Percentiles rank a stretch among this genome's conserved stretches.
Evolutionary conservation across 2,888 invertebrate species (phyloP).

Genomic region (Mythimna impura): DNA sequence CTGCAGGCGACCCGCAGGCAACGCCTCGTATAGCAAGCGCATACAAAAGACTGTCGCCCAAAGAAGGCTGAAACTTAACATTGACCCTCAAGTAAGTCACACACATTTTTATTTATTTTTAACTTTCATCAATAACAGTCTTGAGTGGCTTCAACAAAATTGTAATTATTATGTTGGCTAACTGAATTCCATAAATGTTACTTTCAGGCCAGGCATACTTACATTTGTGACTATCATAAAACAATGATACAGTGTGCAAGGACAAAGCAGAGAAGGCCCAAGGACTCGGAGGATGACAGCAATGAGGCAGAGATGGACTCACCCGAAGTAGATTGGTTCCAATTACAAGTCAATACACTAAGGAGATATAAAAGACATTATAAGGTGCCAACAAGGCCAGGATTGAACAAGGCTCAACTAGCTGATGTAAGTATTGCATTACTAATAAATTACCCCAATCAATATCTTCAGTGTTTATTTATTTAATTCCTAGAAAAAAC

Average conservation of each 20-base stretch:
- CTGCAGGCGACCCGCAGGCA: slow-evolving; percentile 96
- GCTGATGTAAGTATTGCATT: slow-evolving; percentile 94
- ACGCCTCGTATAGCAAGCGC: slow-evolving; percentile 98
- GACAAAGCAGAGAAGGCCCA: slow-evolving; percentile 95
- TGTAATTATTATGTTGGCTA: slow-evolving; percentile 27
- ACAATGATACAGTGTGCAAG: slow-evolving; percentile 98
- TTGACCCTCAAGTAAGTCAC: slow-evolving; percentile 91
- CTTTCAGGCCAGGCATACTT: slow-evolving; percentile 96
- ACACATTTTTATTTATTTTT: slow-evolving; percentile 47
- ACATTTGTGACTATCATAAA: slow-evolving; percentile 99
- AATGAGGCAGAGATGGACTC: slow-evolving; percentile 97
- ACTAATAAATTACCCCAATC: background rate
- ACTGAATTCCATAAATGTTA: slow-evolving; percentile 49
- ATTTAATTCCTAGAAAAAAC: slow-evolving; percentile 5
- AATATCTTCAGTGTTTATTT: background rate
- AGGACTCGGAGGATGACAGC: slow-evolving; percentile 98
- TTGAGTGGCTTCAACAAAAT: slow-evolving; percentile 23
- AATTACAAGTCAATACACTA: slow-evolving; percentile 98
- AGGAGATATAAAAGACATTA: slow-evolving; percentile 98
- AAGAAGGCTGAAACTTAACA: slow-evolving; percentile 96
- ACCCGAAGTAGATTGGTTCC: slow-evolving; percentile 98
- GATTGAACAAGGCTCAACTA: slow-evolving; percentile 98
- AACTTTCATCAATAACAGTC: slow-evolving; percentile 26
- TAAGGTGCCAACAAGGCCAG: slow-evolving; percentile 97
- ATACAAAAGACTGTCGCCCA: slow-evolving; percentile 99